phyloP scores from a whole-genome alignment of 2,113 vertebrate species.

The Zootoca vivipara region DNA sequence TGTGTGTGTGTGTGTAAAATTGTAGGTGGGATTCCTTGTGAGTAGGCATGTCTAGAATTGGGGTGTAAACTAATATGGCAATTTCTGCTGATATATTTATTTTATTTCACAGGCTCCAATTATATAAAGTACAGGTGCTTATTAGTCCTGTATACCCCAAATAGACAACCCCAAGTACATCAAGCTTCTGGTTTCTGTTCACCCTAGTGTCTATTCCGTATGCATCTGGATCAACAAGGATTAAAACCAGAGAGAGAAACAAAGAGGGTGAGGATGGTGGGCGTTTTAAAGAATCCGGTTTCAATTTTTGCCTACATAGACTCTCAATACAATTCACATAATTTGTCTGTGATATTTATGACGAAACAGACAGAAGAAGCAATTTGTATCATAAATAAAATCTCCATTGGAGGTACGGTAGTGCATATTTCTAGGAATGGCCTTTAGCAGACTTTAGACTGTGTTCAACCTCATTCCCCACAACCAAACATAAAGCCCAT shows the following conservation, averaged over 20 bases:
- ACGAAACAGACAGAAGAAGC: background rate
- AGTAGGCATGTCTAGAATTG: too few species aligned
- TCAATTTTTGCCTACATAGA: background rate
- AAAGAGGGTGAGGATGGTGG: background rate
- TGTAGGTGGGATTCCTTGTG: background rate
- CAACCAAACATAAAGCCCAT: constrained; percentile 5
- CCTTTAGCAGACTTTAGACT: background rate
- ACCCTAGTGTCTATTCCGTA: background rate
- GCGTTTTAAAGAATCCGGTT: background rate
- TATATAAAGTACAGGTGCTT: background rate
- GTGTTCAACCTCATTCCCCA: constrained; percentile 39
- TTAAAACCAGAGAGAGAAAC: background rate
- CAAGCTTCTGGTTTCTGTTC: background rate
- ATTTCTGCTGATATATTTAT: background rate
- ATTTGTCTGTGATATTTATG: background rate
- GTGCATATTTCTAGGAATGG: constrained; percentile 24
- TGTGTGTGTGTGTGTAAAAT: background rate
- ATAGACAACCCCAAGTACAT: background rate
- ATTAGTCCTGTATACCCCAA: background rate
- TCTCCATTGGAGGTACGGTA: constrained; percentile 17
- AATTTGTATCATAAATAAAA: background rate
- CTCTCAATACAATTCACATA: background rate
- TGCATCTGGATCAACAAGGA: background rate
- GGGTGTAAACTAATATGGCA: background rate
- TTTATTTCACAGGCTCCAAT: background rate